Percentiles rank a stretch among this genome's conserved stretches.
Conservation (phyloP, 1,140 invertebrate species). For the Eurytemora carolleeae region DNA sequence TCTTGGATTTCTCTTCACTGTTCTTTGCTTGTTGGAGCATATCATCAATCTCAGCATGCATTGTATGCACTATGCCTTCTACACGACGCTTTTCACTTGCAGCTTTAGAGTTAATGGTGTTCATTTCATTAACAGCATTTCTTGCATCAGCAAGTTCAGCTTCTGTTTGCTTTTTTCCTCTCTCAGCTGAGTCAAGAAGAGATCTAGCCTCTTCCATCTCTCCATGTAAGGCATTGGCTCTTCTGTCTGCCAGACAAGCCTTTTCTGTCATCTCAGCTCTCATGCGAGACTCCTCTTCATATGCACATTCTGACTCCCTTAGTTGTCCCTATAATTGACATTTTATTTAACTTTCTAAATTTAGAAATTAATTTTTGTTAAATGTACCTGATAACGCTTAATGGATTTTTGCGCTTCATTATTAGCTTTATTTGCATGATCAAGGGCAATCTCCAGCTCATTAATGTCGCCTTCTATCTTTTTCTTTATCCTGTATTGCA, state of each 20-base stretch:
- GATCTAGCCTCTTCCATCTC: slow-evolving; percentile 90
- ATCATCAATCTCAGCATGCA: slow-evolving; percentile 37
- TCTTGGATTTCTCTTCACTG: slow-evolving; percentile 57
- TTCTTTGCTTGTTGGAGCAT: slow-evolving; percentile 32
- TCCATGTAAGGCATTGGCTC: slow-evolving; percentile 80
- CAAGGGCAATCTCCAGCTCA: slow-evolving; percentile 34
- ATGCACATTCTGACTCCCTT: slow-evolving; percentile 68
- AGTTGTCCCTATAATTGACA: too few relatives aligned
- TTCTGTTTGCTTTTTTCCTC: slow-evolving; percentile 80
- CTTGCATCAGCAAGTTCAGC: slow-evolving; percentile 87
- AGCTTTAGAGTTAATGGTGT: slow-evolving; percentile 73
- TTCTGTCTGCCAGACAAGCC: slow-evolving; percentile 82
- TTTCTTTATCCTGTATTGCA: slow-evolving; percentile 43
- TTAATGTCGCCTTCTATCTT: slow-evolving; percentile 37
- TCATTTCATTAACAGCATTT: slow-evolving; percentile 88
- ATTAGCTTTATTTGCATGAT: slow-evolving; percentile 29
- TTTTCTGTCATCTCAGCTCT: slow-evolving; percentile 91
- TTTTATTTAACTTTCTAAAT: too few relatives aligned
- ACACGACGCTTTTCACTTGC: slow-evolving; percentile 94
- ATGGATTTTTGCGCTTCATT: slow-evolving; percentile 41
- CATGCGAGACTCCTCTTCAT: slow-evolving; percentile 92
- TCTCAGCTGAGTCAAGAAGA: slow-evolving; percentile 72
- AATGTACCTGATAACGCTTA: slow-evolving; percentile 73
- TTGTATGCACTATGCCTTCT: slow-evolving; percentile 54
- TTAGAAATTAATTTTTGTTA: too few relatives aligned